Conservation (phyloP, 2,113 vertebrate genomes). For the Salvelinus fontinalis region DNA sequence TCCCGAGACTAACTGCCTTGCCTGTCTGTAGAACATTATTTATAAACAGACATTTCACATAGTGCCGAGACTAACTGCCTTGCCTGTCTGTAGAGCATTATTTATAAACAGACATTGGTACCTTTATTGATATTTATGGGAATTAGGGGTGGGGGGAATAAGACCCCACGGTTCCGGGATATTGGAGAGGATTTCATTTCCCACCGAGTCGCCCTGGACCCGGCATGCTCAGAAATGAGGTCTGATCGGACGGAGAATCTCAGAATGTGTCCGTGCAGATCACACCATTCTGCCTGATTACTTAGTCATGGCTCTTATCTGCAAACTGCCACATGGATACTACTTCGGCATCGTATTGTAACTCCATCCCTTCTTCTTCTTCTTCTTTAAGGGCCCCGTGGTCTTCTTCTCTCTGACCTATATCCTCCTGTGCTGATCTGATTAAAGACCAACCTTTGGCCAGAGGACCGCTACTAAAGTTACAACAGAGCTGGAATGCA, state of each 20-base stretch:
- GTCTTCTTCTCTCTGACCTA: conserved; percentile 3
- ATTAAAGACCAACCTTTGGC: conserved; percentile 5
- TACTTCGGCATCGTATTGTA: conserved; percentile 27
- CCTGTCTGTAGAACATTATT: neutral
- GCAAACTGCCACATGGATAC: conserved; percentile 71
- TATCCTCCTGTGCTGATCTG: neutral
- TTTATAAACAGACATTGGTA: conserved; percentile 34
- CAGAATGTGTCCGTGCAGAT: conserved; percentile 47
- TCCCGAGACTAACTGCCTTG: neutral
- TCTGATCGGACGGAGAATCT: conserved; percentile 52
- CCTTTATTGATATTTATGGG: conserved; percentile 65
- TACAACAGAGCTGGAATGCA: conserved; percentile 1
- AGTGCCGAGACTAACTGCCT: neutral
- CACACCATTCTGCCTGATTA: conserved; percentile 61
- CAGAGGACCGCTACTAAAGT: neutral
- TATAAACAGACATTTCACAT: conserved; percentile 16
- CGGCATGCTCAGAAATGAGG: conserved; percentile 53
- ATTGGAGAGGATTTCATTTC: conserved; percentile 57
- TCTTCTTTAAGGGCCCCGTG: conserved; percentile 10
- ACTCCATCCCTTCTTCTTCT: conserved; percentile 11
- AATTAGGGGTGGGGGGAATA: conserved; percentile 37
- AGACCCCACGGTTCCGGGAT: conserved; percentile 50
- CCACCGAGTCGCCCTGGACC: conserved; percentile 40
- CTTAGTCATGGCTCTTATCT: conserved; percentile 69
- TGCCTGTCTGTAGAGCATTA: neutral